Percentiles rank a stretch among this genome's conserved stretches.
Conservation (phyloP, 2,797 vertebrate genomes). For the Crocidura indochinensis region DNA sequence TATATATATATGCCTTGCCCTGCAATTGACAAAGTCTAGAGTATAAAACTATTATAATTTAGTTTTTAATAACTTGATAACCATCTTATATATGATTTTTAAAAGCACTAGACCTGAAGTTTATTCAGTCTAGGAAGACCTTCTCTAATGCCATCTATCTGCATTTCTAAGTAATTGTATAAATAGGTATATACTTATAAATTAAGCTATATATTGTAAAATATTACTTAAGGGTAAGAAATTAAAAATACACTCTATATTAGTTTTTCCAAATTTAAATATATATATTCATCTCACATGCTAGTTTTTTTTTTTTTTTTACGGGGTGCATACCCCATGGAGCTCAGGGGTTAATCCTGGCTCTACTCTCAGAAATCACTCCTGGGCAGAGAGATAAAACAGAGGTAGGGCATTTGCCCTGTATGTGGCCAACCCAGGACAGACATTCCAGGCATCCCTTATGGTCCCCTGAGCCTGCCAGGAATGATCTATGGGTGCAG, state of each 20-base stretch:
- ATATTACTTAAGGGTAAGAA: constrained; percentile 22
- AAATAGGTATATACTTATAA: neutral
- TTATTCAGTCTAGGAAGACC: neutral
- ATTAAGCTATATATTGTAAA: neutral
- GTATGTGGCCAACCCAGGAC: too few relatives aligned
- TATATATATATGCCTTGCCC: neutral
- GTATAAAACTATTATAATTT: constrained; percentile 14
- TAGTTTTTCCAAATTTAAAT: constrained; percentile 30
- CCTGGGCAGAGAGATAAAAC: too few relatives aligned
- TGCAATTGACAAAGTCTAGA: constrained; percentile 7
- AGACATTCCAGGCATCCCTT: too few relatives aligned
- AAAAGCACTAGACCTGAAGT: neutral
- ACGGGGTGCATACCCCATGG: too few relatives aligned
- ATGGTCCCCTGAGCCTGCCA: too few relatives aligned
- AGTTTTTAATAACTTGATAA: constrained; percentile 38
- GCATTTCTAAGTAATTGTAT: neutral
- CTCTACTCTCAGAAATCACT: too few relatives aligned
- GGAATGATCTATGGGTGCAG: too few relatives aligned
- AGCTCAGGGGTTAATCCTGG: too few relatives aligned
- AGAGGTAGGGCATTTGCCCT: too few relatives aligned
- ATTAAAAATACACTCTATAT: neutral
- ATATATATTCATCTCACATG: neutral
- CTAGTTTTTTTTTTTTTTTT: neutral
- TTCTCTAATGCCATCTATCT: neutral
- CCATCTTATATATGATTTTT: neutral